Evolutionary conservation across 2,888 invertebrate genomes (phyloP).

Genomic region (Timema cristinae): DNA sequence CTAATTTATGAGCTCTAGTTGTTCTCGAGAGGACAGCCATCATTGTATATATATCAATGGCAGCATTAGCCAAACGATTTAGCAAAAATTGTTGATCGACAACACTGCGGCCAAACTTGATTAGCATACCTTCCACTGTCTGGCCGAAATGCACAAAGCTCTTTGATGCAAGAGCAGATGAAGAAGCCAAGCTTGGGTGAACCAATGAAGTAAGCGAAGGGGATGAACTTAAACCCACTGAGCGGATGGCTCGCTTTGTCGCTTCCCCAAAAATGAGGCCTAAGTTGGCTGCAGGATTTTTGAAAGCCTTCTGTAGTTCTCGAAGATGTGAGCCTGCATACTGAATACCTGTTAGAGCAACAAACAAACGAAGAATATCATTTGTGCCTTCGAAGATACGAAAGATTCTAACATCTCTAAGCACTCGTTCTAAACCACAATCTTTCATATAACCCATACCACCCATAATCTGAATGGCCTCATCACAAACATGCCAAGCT

Average conservation of each 20-base stretch:
- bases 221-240: constrained; percentile 57
- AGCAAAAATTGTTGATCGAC: constrained; percentile 88
- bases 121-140: constrained; percentile 73
- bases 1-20: constrained; percentile 62
- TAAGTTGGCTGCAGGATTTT: constrained; percentile 87
- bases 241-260: constrained; percentile 72
- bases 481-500: constrained; percentile 95
- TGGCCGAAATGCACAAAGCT: constrained; percentile 69
- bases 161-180: constrained; percentile 62
- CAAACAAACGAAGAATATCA: constrained; percentile 92
- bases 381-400: constrained; percentile 99
- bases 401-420: constrained; percentile 95
- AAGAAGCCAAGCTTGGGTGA: constrained; percentile 63
- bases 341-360: constrained; percentile 90
- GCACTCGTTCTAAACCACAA: constrained; percentile 82
- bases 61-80: constrained; percentile 80
- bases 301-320: constrained; percentile 89
- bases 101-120: constrained; percentile 78
- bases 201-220: constrained; percentile 45
- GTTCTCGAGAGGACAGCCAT: constrained; percentile 81
- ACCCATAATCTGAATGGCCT: constrained; percentile 94
- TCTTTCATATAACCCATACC: constrained; percentile 97
- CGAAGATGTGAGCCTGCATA: constrained; percentile 90
- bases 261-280: constrained; percentile 87
- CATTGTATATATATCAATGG: constrained; percentile 87